These are phyloP conservation scores for Setipinna tenuifilis DNA, from an alignment of 2,797 vertebrate species.

Conservation along the genomic window DNA sequence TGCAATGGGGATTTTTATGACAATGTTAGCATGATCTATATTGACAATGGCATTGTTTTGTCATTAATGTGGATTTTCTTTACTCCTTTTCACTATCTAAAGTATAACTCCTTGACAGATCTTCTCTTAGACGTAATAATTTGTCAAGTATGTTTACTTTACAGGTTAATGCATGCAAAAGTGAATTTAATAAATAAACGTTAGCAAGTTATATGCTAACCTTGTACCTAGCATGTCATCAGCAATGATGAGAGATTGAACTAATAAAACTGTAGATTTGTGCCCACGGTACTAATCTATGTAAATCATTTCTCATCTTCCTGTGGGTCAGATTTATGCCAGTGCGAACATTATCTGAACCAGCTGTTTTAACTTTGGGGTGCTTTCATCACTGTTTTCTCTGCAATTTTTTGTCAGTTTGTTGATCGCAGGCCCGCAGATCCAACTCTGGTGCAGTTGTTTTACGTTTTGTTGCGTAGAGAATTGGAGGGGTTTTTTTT, in stretches of 20 bases:
- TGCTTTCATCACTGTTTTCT: neutral
- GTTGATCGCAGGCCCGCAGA: neutral
- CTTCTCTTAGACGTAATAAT: neutral
- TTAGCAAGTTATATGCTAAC: neutral
- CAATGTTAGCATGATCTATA: neutral
- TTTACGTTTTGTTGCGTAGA: neutral
- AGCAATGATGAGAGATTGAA: neutral
- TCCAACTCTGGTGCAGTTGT: neutral
- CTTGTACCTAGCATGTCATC: neutral
- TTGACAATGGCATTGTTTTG: neutral
- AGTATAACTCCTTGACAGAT: neutral
- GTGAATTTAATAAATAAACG: neutral
- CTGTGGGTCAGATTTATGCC: neutral
- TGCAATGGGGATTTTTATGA: no score
- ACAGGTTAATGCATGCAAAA: neutral
- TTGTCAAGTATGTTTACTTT: neutral
- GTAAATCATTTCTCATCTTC: constrained; percentile 1
- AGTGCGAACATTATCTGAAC: neutral
- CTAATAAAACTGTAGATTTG: neutral
- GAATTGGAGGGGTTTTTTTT: neutral
- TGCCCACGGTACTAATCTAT: neutral
- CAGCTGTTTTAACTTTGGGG: neutral
- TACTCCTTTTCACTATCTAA: neutral
- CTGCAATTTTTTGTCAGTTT: neutral
- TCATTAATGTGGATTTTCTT: neutral